These are phyloP conservation scores for Andinoacara biseriatus DNA, from an alignment of 2,113 vertebrate species.

Conservation along the genomic window DNA sequence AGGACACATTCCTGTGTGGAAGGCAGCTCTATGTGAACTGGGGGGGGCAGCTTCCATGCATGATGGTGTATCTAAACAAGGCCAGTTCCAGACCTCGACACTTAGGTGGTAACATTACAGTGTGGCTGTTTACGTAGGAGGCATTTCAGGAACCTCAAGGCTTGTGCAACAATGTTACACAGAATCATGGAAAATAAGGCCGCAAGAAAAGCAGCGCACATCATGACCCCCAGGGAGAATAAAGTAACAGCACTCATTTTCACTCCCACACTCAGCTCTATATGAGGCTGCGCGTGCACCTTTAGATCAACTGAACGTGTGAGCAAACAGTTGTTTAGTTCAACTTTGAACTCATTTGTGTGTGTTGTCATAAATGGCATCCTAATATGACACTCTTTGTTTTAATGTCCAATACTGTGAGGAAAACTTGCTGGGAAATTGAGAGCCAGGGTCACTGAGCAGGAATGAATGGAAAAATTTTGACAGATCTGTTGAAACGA, in stretches of 20 bases:
- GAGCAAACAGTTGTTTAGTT: too few relatives aligned
- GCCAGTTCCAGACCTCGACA: background rate
- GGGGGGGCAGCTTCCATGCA: background rate
- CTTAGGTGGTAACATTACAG: background rate
- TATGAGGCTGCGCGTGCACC: background rate
- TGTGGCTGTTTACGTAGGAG: background rate
- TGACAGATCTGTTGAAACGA: too few relatives aligned
- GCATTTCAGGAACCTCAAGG: slow-evolving; percentile 2
- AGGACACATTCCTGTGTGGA: slow-evolving; percentile 4
- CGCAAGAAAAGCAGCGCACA: background rate
- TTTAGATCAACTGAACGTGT: too few relatives aligned
- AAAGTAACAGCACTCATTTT: background rate
- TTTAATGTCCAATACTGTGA: too few relatives aligned
- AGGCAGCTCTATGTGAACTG: background rate
- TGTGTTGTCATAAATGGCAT: too few relatives aligned
- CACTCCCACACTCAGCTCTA: background rate
- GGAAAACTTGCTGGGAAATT: too few relatives aligned
- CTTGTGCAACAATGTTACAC: background rate
- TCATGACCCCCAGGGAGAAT: background rate
- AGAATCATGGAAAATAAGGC: background rate
- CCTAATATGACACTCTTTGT: too few relatives aligned
- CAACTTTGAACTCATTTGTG: too few relatives aligned
- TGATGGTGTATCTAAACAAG: background rate
- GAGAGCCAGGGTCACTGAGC: too few relatives aligned
- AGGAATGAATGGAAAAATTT: too few relatives aligned